Conservation (phyloP, 1,140 invertebrate genomes). For the Octopus sinensis region DNA sequence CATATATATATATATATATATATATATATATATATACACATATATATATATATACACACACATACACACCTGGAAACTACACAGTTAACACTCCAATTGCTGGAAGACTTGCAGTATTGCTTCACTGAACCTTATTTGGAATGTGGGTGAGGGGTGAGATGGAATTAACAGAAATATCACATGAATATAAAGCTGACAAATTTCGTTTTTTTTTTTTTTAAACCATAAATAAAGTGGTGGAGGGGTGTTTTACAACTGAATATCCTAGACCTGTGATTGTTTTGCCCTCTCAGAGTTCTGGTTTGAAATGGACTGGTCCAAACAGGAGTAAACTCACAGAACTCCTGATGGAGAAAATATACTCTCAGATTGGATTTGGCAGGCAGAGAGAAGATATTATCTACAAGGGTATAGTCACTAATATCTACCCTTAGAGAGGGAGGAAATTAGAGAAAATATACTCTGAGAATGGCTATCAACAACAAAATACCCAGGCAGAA, state of each 20-base stretch:
- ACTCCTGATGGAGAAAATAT: no score
- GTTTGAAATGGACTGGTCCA: neutral
- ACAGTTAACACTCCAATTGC: neutral
- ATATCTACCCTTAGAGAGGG: no score
- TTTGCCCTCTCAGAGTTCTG: neutral
- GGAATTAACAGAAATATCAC: neutral
- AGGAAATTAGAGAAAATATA: no score
- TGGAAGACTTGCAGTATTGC: neutral
- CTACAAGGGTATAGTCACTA: no score
- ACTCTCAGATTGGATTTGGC: no score
- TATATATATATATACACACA: neutral
- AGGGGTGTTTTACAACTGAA: neutral
- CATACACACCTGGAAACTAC: neutral
- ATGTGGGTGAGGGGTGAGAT: neutral
- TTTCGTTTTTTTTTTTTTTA: neutral
- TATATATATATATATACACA: neutral
- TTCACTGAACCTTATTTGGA: neutral
- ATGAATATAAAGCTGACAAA: neutral
- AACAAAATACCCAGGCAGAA: no score
- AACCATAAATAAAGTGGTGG: neutral
- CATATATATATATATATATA: neutral
- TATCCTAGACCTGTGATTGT: neutral
- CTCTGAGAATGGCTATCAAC: no score
- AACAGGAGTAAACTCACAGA: no score
- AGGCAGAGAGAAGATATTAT: no score